phyloP scores from a whole-genome alignment of 2,888 invertebrate genomes.

The Pollenia labialis region DNA sequence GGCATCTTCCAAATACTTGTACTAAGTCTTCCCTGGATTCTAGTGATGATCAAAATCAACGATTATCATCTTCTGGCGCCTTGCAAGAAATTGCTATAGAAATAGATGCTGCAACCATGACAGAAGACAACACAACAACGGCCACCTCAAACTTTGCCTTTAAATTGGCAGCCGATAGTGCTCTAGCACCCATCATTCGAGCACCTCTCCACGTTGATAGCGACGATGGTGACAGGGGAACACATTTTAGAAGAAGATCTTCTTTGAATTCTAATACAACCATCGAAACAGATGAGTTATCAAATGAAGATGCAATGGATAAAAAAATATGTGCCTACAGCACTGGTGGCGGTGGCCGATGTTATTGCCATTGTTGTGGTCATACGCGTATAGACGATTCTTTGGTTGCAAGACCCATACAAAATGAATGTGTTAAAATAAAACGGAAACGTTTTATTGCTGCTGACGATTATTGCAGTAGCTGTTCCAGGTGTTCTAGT shows the following conservation, averaged over 20 bases:
- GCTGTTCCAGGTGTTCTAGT: slow-evolving; percentile 81
- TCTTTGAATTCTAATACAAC: slow-evolving; percentile 80
- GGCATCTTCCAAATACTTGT: slow-evolving; percentile 75
- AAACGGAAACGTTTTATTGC: slow-evolving; percentile 80
- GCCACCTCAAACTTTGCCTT: slow-evolving; percentile 81
- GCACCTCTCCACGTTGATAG: slow-evolving; percentile 77
- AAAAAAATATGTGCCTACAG: slow-evolving; percentile 60
- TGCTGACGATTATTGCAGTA: slow-evolving; percentile 63
- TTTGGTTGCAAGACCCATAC: slow-evolving; percentile 52
- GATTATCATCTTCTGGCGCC: slow-evolving; percentile 62
- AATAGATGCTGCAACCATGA: slow-evolving; percentile 82
- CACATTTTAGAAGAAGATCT: slow-evolving; percentile 63
- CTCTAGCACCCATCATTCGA: slow-evolving; percentile 77
- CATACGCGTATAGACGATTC: neutral
- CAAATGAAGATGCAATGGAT: slow-evolving; percentile 78
- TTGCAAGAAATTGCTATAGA: slow-evolving; percentile 80
- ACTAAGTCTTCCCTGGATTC: slow-evolving; percentile 81
- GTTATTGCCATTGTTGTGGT: slow-evolving; percentile 61
- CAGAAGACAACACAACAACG: slow-evolving; percentile 81
- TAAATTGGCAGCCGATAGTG: slow-evolving; percentile 77
- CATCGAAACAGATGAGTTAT: slow-evolving; percentile 79
- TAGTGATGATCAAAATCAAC: slow-evolving; percentile 77
- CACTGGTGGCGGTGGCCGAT: neutral
- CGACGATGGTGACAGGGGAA: slow-evolving; percentile 53
- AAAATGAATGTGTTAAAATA: slow-evolving; percentile 81